Evolutionary conservation across 2,113 vertebrate genomes (phyloP), one percentile per base, ranked within the genome.

Genomic region (Neotoma lepida): DNA sequence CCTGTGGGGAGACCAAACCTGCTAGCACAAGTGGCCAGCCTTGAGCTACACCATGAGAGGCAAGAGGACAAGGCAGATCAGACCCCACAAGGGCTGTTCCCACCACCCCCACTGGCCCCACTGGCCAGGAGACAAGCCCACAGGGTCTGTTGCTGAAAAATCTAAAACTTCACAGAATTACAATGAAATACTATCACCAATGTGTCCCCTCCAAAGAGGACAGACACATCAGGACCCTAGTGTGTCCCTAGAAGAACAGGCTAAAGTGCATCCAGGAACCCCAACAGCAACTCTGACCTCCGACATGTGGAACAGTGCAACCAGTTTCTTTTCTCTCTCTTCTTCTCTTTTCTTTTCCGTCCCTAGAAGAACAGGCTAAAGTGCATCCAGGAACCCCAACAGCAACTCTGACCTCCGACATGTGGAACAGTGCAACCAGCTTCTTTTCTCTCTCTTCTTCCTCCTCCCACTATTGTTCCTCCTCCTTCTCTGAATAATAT

Each of bases 1-100:
- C 95, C 99, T 99, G 98, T 49, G 76, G 49, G 88, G 82, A 97
- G 93, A 94, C 14, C 66, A 91, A 28, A 88, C 9, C 41, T 1
- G 0, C 97, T 66, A 97, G 86, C 81, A 61, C 90, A 39, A 41
- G 92, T 14, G 26, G 86, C 4, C 63, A 26, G 71, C 74, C 30
- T 58, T 3, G 15, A 63, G 63, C 24, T 2, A 1, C 1, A 3
- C n/a, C 4, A 6, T 2, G 0, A 9, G 15, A 49, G 30, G 14
- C 5, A 15, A 49, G 33, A 28, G 58, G n/a, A 28, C 10, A 1
- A 18, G 20, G 17, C 18, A 76, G 33, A 24, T 39, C 66, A 71
- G 86, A 71, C 66, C 22, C 44, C 66, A 46, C 0, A 87, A n/a
- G 22, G 35, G 35, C 66, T 39, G 66, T 41, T 54, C 85, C 63